phyloP scores from a whole-genome alignment of 1,140 invertebrate genomes.

The Heliothis subflexa region DNA sequence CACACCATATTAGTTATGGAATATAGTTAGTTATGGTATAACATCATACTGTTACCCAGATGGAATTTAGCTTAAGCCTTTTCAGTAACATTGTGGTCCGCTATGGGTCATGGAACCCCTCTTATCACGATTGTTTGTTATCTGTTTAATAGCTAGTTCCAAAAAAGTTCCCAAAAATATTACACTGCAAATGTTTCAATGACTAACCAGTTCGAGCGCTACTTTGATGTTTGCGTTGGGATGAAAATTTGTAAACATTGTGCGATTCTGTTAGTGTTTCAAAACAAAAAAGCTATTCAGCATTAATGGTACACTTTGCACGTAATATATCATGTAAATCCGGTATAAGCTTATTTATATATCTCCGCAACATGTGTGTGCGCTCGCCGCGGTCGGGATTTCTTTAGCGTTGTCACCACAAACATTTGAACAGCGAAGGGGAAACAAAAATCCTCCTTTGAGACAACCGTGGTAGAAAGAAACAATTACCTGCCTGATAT shows the following conservation, averaged over 20 bases:
- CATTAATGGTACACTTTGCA: conserved; percentile 41
- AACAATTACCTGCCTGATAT: conserved; percentile 41
- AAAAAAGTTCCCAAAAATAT: too few relatives aligned
- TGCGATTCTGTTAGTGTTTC: not conserved
- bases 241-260: conserved; percentile 22
- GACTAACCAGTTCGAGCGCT: not conserved
- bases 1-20: too few relatives aligned
- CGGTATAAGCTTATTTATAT: conserved; percentile 49
- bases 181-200: not conserved
- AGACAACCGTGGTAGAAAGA: conserved; percentile 10
- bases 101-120: too few relatives aligned
- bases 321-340: conserved; percentile 50
- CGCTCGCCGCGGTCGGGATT: conserved; percentile 32
- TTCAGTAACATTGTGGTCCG: too few relatives aligned
- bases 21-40: too few relatives aligned
- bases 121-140: too few relatives aligned
- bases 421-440: conserved; percentile 47
- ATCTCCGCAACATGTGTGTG: conserved; percentile 47
- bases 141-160: too few relatives aligned
- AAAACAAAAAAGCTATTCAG: conserved; percentile 31
- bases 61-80: too few relatives aligned
- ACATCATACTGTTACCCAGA: too few relatives aligned
- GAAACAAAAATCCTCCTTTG: conserved; percentile 37
- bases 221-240: not conserved
- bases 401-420: conserved; percentile 48